Percentiles rank a stretch among this genome's conserved stretches.
Conservation (phyloP, 2,888 invertebrate species). For the Laothoe populi region DNA sequence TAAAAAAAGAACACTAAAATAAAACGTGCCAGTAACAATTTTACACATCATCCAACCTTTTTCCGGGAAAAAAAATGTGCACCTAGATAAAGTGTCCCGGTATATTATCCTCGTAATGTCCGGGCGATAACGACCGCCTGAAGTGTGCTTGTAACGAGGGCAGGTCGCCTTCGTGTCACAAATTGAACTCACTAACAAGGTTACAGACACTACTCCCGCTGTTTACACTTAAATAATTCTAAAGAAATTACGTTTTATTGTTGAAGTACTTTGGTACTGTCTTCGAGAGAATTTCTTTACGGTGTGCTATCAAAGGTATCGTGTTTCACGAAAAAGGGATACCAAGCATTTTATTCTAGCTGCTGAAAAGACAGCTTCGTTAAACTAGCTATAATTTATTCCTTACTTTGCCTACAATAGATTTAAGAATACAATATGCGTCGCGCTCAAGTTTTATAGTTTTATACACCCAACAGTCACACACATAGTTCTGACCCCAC, state of each 20-base stretch:
- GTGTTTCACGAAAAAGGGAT: neutral
- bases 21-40: constrained; percentile 17
- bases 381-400: too few species aligned
- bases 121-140: constrained; percentile 28
- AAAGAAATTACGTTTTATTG: constrained; percentile 14
- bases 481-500: too few species aligned
- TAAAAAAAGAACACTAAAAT: neutral
- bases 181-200: constrained; percentile 30
- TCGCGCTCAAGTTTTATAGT: too few species aligned
- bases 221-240: constrained; percentile 25
- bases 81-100: constrained; percentile 20
- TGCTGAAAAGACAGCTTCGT: too few species aligned
- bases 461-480: too few species aligned
- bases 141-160: constrained; percentile 31
- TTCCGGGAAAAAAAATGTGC: constrained; percentile 20
- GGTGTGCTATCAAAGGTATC: neutral
- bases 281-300: neutral
- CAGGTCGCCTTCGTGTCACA: constrained; percentile 25
- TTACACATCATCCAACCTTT: constrained; percentile 17
- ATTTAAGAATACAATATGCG: too few species aligned
- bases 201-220: constrained; percentile 23
- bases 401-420: too few species aligned
- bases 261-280: neutral
- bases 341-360: too few species aligned
- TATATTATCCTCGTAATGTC: constrained; percentile 26